phyloP scores from a whole-genome alignment of 30 jellyfish, hydroid and myxozoan genomes.

The Mastigias papua region DNA sequence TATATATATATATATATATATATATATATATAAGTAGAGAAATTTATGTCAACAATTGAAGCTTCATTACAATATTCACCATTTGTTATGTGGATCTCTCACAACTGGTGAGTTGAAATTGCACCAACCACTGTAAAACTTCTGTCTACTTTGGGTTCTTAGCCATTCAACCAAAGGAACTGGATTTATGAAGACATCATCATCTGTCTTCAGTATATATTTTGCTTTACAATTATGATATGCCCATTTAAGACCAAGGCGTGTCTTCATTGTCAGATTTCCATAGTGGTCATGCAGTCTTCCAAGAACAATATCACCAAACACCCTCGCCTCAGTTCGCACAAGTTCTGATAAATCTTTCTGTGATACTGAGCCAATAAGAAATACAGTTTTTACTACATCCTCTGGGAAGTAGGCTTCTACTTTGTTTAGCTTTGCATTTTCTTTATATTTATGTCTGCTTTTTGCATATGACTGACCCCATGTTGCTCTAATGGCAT shows the following conservation, averaged over 20 bases:
- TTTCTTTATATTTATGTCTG: not conserved
- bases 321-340: slow-evolving; percentile 59
- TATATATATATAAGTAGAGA: no score
- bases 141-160: slow-evolving; percentile 50
- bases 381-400: slow-evolving; percentile 75
- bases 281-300: slow-evolving; percentile 80
- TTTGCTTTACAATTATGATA: slow-evolving; percentile 72
- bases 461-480: slow-evolving; percentile 42
- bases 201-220: slow-evolving; percentile 90
- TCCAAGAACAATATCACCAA: slow-evolving; percentile 91
- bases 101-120: slow-evolving; percentile 91
- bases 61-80: slow-evolving; percentile 48
- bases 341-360: slow-evolving; percentile 34
- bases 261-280: slow-evolving; percentile 83
- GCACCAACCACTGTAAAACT: slow-evolving; percentile 91
- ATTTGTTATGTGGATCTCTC: slow-evolving; percentile 82
- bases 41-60: no score
- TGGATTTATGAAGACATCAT: slow-evolving; percentile 91
- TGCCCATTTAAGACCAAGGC: slow-evolving; percentile 95
- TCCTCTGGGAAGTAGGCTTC: slow-evolving; percentile 25
- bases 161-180: slow-evolving; percentile 81
- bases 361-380: slow-evolving; percentile 72
- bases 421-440: slow-evolving; percentile 6
- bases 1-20: no score
- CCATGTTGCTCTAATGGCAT: slow-evolving; percentile 88